These are phyloP conservation scores for Abscondita cerata DNA, from an alignment of 2,888 invertebrate genomes.

Conservation along the genomic window DNA sequence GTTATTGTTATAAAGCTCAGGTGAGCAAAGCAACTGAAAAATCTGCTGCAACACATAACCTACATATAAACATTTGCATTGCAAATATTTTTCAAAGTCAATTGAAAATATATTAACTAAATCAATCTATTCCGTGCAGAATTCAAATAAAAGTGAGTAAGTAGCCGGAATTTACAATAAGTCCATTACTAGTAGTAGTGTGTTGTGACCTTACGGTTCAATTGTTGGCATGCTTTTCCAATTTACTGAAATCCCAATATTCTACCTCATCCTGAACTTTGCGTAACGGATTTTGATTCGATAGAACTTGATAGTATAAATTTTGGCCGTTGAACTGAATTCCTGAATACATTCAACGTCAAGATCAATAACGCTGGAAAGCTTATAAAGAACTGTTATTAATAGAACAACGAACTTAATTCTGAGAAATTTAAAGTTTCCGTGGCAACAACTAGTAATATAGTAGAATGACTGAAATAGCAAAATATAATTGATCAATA, in stretches of 20 bases:
- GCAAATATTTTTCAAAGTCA: no score
- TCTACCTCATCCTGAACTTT: constrained; percentile 10
- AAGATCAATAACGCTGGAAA: constrained; percentile 21
- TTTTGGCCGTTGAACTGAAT: constrained; percentile 24
- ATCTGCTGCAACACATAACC: neutral
- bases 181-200: no score
- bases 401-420: constrained; percentile 27
- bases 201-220: constrained; percentile 9
- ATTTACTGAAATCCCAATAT: constrained; percentile 12
- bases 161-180: no score
- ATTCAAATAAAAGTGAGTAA: no score
- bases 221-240: constrained; percentile 8
- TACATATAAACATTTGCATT: neutral
- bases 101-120: no score
- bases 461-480: no score
- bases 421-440: constrained; percentile 15
- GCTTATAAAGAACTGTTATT: constrained; percentile 19
- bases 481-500: no score
- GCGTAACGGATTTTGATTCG: constrained; percentile 20
- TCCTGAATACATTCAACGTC: constrained; percentile 10
- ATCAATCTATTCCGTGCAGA: no score
- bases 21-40: neutral
- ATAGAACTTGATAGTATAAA: constrained; percentile 16
- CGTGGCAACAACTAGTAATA: no score
- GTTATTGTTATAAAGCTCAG: constrained; percentile 9